A percentile compares a stretch with the other conserved stretches of the same genome.
phyloP scores from a whole-genome alignment of 2,888 invertebrate genomes.

The Seira musarum region DNA sequence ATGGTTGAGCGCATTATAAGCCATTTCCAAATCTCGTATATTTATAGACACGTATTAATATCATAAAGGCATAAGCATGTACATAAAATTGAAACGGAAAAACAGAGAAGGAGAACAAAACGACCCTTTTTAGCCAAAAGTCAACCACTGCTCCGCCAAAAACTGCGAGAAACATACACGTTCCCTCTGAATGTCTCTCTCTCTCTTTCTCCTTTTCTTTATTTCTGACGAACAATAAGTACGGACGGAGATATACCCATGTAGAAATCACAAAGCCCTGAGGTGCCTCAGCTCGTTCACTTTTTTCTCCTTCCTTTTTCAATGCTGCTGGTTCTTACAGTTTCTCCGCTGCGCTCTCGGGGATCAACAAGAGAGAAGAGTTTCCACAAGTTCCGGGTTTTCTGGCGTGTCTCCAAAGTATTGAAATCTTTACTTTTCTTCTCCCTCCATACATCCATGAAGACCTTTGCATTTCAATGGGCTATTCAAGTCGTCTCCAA shows the following conservation, averaged over 20 bases:
- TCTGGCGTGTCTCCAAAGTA: slow-evolving; percentile 60
- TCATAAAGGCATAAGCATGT: not conserved
- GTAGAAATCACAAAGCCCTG: slow-evolving; percentile 57
- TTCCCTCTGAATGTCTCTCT: slow-evolving; percentile 11
- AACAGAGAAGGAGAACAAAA: slow-evolving; percentile 44
- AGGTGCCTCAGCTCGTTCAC: slow-evolving; percentile 57
- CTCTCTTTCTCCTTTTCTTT: not conserved
- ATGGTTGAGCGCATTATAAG: not conserved
- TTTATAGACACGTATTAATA: slow-evolving; percentile 5
- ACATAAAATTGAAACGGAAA: slow-evolving; percentile 25
- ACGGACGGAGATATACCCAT: slow-evolving; percentile 27
- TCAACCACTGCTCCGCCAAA: slow-evolving; percentile 38
- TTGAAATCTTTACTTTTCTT: slow-evolving; percentile 56
- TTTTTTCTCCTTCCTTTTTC: slow-evolving; percentile 36
- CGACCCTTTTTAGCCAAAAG: slow-evolving; percentile 56
- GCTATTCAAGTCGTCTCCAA: slow-evolving; percentile 59
- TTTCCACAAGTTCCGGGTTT: slow-evolving; percentile 65
- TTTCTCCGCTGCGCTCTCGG: slow-evolving; percentile 42
- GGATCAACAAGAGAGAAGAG: slow-evolving; percentile 63
- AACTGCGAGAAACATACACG: slow-evolving; percentile 19
- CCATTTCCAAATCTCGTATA: not conserved
- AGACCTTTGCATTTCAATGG: slow-evolving; percentile 61
- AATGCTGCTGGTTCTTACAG: not conserved
- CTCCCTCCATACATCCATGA: slow-evolving; percentile 37
- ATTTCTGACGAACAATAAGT: slow-evolving; percentile 6